A percentile compares a stretch with the other conserved stretches of the same genome.
phyloP scores from a whole-genome alignment of 2,888 invertebrate species.

The Trichacis sp. region DNA sequence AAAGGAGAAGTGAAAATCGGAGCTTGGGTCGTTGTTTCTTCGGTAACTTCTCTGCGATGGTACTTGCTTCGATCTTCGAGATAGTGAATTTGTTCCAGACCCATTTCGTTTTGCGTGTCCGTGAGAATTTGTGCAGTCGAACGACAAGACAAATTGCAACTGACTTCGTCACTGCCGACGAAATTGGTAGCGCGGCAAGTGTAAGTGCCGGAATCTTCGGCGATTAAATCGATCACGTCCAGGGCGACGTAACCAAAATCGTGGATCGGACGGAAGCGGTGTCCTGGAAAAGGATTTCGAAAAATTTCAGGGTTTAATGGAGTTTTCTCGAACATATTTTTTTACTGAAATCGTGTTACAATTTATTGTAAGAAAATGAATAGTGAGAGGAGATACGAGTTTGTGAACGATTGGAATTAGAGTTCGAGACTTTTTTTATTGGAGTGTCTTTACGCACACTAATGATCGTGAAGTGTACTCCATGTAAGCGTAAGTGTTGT shows the following conservation, averaged over 20 bases:
- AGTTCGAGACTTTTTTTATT: too few relatives aligned
- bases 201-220: slow-evolving; percentile 95
- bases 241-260: slow-evolving; percentile 99
- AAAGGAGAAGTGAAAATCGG: slow-evolving; percentile 94
- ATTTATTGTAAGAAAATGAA: too few relatives aligned
- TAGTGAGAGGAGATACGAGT: too few relatives aligned
- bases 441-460: too few relatives aligned
- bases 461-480: too few relatives aligned
- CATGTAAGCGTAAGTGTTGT: too few relatives aligned
- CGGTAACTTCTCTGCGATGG: slow-evolving; percentile 79
- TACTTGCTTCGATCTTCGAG: slow-evolving; percentile 87
- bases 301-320: too few relatives aligned
- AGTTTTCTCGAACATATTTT: too few relatives aligned
- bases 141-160: slow-evolving; percentile 79
- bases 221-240: slow-evolving; percentile 94
- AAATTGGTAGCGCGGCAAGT: slow-evolving; percentile 93
- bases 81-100: slow-evolving; percentile 89
- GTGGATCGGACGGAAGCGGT: slow-evolving; percentile 95
- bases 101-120: slow-evolving; percentile 87
- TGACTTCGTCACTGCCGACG: slow-evolving; percentile 89
- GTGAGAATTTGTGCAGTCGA: slow-evolving; percentile 86
- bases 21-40: slow-evolving; percentile 89
- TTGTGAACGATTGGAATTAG: too few relatives aligned
- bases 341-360: too few relatives aligned
- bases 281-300: slow-evolving; percentile 76